Conservation (phyloP, 2,113 vertebrate genomes). For the Apus apus region DNA sequence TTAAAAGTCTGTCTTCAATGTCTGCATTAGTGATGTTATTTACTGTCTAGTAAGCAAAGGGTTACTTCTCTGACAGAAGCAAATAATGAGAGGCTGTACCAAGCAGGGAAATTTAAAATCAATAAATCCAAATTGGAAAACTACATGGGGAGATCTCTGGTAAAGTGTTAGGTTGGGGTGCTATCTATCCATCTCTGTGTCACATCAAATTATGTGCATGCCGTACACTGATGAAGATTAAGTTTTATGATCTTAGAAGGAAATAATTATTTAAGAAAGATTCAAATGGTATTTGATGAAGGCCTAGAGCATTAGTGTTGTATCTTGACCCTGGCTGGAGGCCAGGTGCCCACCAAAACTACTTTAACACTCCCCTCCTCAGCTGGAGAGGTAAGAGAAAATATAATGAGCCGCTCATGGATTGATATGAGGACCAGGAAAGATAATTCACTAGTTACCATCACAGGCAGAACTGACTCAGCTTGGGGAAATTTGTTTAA, state of each 20-base stretch:
- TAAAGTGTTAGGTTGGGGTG: background rate
- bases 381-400: too few species aligned
- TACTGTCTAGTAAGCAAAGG: background rate
- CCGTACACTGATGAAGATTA: background rate
- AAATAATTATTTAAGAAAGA: background rate
- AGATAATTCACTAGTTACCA: too few species aligned
- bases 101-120: background rate
- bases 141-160: background rate
- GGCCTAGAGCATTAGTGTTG: background rate
- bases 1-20: background rate
- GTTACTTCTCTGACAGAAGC: background rate
- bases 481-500: too few species aligned
- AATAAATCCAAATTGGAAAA: background rate
- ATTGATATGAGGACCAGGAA: too few species aligned
- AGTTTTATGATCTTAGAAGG: background rate
- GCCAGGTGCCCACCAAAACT: too few species aligned
- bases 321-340: too few species aligned
- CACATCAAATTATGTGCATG: background rate
- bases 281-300: background rate
- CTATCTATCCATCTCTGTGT: background rate
- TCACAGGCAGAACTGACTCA: too few species aligned
- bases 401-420: too few species aligned
- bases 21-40: background rate
- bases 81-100: background rate
- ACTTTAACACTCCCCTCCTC: too few species aligned